These are phyloP conservation scores for Anguilla rostrata DNA, from an alignment of 2,113 vertebrate species.

Conservation along the genomic window DNA sequence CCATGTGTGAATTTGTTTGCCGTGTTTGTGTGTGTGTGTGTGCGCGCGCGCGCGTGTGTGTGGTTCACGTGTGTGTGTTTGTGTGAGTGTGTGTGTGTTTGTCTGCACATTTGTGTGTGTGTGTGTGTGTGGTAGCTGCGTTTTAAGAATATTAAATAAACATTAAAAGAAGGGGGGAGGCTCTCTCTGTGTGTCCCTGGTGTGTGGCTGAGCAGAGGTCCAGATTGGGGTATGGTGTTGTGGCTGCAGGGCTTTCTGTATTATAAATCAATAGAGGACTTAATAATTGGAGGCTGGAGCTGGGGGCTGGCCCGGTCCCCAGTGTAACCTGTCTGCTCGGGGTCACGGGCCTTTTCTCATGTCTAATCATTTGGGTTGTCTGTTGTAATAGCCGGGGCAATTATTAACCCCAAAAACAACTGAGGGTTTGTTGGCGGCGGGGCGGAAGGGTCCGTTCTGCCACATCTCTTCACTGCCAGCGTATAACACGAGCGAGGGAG, in stretches of 20 bases:
- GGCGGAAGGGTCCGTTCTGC: conserved; percentile 17
- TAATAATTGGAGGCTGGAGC: conserved; percentile 30
- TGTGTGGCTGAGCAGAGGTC: background rate
- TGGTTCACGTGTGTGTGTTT: no score
- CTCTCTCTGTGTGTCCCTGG: background rate
- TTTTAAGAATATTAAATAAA: no score
- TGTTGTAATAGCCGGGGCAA: conserved; percentile 44
- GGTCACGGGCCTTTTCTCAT: conserved; percentile 37
- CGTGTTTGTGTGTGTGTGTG: no score
- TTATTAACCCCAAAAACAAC: conserved; percentile 39
- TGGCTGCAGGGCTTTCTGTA: conserved; percentile 26
- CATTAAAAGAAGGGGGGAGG: no score
- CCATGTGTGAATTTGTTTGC: no score
- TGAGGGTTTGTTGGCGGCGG: conserved; percentile 41
- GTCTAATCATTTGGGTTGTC: conserved; percentile 41
- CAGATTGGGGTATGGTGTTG: conserved; percentile 9
- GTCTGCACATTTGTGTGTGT: no score
- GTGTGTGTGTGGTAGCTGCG: no score
- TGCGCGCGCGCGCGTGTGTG: no score
- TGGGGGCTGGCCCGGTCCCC: conserved; percentile 13
- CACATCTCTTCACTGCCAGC: conserved; percentile 54
- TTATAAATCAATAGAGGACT: conserved; percentile 45
- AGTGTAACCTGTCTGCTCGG: conserved; percentile 33
- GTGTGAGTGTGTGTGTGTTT: no score
- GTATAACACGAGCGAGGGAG: conserved; percentile 54